Base-by-base conservation (phyloP, 2,113 vertebrate species). In the Seriola rivoliana region DNA sequence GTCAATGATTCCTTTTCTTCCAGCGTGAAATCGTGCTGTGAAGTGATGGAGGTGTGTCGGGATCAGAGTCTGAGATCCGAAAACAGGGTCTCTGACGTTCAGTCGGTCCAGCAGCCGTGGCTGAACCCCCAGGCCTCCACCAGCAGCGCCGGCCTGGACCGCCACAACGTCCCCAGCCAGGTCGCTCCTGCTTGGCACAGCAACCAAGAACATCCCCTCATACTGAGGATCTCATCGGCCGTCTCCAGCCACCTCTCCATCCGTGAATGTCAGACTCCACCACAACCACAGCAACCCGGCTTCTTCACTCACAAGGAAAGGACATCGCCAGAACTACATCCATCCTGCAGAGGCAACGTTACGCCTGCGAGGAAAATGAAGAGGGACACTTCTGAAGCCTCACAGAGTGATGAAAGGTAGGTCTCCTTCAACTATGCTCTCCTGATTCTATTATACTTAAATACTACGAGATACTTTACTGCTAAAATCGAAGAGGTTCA, bases 11-110 rank as follows among this genome's bases (percentile, higher is more conserved):
- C 1, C 23, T 63, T 75, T 36, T 64, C 25, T 42, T n/a, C 5
- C 38, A 80, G 68, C 0, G 0, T 59, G 0, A 73, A 80, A 59
- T 36, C n/a, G 0, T 38, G 19, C 14, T 38, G 13, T 40, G 78
- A 73, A 46, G 8, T 21, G 50, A 80, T 80, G 78, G 29, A 46
- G 2, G 38, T 72, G 36, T 80, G 68, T 65, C 50, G 11, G 50
- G 5, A 36, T 66, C 78, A 57, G 25, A 46, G 8, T 19, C 4
- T 5, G 3, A 50, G 12, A 1, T 10, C 23, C 3, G 29, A 29
- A 29, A 40, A 17, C 9, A 40, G 12, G 19, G 9, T 14, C 10
- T 34, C 1, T 4, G 34, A 19, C 5, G 36, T n/a, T 64, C 63
- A 38, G 73, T 32, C 34, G 54, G 14, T 63, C 14, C 58, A 32